Base-by-base conservation (phyloP, 2,797 vertebrate species). In the Pipistrellus kuhlii region DNA sequence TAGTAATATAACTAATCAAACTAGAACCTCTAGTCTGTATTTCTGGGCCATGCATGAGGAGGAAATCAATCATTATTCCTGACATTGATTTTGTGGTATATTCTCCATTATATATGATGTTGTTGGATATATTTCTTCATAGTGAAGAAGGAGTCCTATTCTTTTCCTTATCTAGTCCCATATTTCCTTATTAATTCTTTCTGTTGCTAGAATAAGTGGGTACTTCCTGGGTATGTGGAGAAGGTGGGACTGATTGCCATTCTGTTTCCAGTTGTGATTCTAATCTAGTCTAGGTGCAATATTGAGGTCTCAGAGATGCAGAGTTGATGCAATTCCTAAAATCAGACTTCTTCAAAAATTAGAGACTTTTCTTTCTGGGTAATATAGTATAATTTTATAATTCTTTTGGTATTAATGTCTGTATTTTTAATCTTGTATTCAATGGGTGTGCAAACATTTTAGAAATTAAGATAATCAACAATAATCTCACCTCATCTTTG, bases 1-100 rank as follows among this genome's bases (percentile, higher is more conserved):
- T 32, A 72, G 38, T 88, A 97, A 88, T 8, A 21, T n/a, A 94
- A 71, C 38, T 77, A 77, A 80, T 88, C n/a, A 92, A 92, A 84
- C 3, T 2, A 8, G 41, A 75, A 57, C 6, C 75, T 12, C 88
- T 92, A 92, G 89, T 71, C 59, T 93, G 17, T 44, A 4, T 41
- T 10, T 91, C 10, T 80, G 23, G 59, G 25, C 8, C 30, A 53
- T 30, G 18, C n/a, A 66, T 82, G 8, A 35, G 27, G 64, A 59
- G 4, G 8, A 69, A 71, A 87, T 69, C 32, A 68, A 8, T 89
- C 30, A 78, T 75, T 72, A 87, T 69, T 14, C 13, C 32, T 55
- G n/a, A 55, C 46, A 3, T 4, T 84, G 38, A 72, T 68, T 83
- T 38, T 53, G 2, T 13, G 27, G 8, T 80, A 35, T 68, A 8